These are phyloP conservation scores for Drosophila kambysellisi DNA, from an alignment of 2,888 invertebrate species.

Conservation along the genomic window DNA sequence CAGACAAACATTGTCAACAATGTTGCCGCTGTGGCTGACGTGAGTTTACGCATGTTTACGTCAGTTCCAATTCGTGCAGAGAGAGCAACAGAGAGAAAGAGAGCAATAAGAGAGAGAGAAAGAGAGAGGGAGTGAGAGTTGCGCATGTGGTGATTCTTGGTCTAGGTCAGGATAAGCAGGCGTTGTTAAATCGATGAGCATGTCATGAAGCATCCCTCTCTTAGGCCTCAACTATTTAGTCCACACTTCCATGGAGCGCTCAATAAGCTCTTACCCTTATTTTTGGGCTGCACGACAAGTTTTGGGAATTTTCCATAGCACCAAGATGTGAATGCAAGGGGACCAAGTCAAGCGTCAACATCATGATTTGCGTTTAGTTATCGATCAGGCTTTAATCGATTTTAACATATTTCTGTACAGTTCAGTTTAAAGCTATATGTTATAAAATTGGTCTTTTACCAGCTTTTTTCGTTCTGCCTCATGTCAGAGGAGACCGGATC, in stretches of 20 bases:
- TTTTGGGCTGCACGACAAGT: slow-evolving; percentile 9
- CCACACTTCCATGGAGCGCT: not conserved
- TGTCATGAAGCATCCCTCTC: slow-evolving; percentile 40
- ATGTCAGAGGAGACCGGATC: too few species aligned
- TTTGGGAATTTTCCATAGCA: slow-evolving; percentile 73
- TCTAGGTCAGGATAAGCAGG: slow-evolving; percentile 72
- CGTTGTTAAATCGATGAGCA: slow-evolving; percentile 70
- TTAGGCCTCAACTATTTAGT: not conserved
- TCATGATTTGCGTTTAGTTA: not conserved
- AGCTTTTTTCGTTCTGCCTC: too few species aligned
- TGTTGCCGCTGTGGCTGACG: slow-evolving; percentile 53
- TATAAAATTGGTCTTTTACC: too few species aligned
- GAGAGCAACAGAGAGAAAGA: not conserved
- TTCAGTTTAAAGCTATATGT: too few species aligned
- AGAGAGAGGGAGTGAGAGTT: slow-evolving; percentile 21
- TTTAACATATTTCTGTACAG: not conserved
- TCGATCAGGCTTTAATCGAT: not conserved
- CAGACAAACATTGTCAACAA: slow-evolving; percentile 22
- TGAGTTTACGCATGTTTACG: slow-evolving; percentile 53
- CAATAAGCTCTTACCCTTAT: not conserved
- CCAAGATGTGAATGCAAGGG: slow-evolving; percentile 15
- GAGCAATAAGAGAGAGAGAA: slow-evolving; percentile 6
- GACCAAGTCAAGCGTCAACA: not conserved
- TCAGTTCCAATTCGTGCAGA: slow-evolving; percentile 1
- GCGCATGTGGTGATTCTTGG: slow-evolving; percentile 55